Percentiles rank a stretch among this genome's conserved stretches.
Evolutionary conservation across 64 coral and sea anemone genomes (phyloP).

Genomic region (Stichodactyla mertensii): DNA sequence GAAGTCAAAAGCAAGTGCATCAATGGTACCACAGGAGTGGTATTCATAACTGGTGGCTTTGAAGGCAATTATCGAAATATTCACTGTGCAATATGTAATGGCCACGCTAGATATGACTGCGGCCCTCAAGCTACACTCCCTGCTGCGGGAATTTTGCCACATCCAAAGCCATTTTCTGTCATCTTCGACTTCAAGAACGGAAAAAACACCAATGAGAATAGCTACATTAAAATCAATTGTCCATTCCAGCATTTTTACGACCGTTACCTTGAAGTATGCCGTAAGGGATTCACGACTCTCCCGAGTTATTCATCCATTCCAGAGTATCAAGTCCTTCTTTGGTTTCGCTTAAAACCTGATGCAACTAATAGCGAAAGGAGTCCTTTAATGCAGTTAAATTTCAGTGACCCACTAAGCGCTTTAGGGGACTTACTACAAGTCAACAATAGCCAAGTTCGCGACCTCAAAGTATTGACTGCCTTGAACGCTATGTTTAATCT

Average conservation of each 20-base stretch:
- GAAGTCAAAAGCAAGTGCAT: background rate
- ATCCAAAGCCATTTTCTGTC: background rate
- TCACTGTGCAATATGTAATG: constrained; percentile 1
- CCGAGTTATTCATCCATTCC: background rate
- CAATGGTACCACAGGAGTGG: background rate
- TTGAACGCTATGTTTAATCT: background rate
- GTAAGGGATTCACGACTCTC: background rate
- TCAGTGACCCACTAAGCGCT: background rate
- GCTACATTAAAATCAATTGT: background rate
- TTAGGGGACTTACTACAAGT: background rate
- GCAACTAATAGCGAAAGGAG: background rate
- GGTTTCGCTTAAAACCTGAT: background rate
- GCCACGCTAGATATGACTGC: background rate
- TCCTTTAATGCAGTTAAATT: background rate
- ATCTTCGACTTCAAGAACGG: constrained; percentile 10
- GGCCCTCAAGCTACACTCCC: background rate
- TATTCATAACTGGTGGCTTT: background rate
- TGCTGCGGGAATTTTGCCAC: background rate
- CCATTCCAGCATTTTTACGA: background rate
- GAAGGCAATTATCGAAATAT: background rate
- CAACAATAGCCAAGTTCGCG: background rate
- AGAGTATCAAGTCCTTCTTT: background rate
- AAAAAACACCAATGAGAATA: background rate
- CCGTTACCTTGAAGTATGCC: background rate
- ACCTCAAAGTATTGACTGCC: background rate